Percentiles rank a stretch among this genome's conserved stretches.
Evolutionary conservation across 23 tunicate genomes (phyloP).

Genomic region (Trididemnum clinides): DNA sequence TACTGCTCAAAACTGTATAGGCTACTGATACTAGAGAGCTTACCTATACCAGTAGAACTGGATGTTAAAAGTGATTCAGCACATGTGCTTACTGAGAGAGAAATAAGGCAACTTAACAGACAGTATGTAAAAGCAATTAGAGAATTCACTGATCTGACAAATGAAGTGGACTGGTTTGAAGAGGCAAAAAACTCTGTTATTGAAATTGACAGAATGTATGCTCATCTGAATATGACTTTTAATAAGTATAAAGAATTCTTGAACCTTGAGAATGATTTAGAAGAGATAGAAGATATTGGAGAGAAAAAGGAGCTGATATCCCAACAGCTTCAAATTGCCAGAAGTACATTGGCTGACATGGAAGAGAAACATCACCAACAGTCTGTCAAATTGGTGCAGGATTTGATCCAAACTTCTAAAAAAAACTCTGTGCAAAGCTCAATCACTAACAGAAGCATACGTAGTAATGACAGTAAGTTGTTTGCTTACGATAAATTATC

Average conservation of each 20-base stretch:
- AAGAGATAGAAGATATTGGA: not conserved
- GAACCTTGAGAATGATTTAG: not conserved
- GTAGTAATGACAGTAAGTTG: too few relatives aligned
- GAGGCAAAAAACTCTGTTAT: not conserved
- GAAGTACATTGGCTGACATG: not conserved
- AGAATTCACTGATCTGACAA: not conserved
- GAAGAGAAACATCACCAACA: not conserved
- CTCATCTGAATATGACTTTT: not conserved
- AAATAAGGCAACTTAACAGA: not conserved
- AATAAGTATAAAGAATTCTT: not conserved
- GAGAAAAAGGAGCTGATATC: not conserved
- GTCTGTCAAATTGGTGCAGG: not conserved
- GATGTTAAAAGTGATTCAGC: too few relatives aligned
- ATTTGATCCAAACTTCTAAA: not conserved
- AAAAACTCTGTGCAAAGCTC: not conserved
- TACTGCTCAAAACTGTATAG: too few relatives aligned
- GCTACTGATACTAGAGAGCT: too few relatives aligned
- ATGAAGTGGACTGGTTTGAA: not conserved
- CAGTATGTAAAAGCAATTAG: not conserved
- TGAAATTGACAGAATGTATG: not conserved
- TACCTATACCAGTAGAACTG: too few relatives aligned
- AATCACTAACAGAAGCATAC: not conserved
- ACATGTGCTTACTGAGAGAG: too few relatives aligned
- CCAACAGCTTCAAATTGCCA: not conserved
- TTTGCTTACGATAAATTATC: not conserved